Base-by-base conservation (phyloP, 2,797 vertebrate genomes). In the Fistularia tabacaria region DNA sequence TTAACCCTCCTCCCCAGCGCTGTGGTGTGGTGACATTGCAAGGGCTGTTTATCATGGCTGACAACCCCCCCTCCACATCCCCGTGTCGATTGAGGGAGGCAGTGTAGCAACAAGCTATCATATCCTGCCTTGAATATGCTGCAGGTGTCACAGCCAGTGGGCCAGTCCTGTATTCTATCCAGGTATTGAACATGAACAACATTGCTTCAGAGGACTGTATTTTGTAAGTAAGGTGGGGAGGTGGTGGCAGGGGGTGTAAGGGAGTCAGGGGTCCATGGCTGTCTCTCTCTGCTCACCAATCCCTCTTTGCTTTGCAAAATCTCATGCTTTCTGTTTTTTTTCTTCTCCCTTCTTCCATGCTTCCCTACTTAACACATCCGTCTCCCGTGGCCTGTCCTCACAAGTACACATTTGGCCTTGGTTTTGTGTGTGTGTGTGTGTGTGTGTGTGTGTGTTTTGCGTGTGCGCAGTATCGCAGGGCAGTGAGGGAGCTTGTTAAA, bases 1-100 rank as follows among this genome's bases (percentile, higher is more conserved):
- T 80, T 74, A 83, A 82, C 78, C 74, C 73, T 70, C 73, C 48
- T 74, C 66, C 57, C 78, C 77, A 69, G 51, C 77, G 47, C 54
- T 13, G 52, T 25, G 56, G 63, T 53, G 14, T 36, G 40, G 12
- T 77, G 77, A 79, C 80, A 77, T 66, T 14, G 45, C 61, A 58
- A 62, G 58, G 70, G 73, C 57, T 57, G 69, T 77, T 76, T 66
- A 73, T 78, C 70, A 74, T 59, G 52, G 56, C 64, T 71, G 60
- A 75, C 73, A 72, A 77, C 71, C 69, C 51, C 25, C 25, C 25
- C 25, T 25, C 25, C 2, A 25, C 25, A 25, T 62, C 69, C 54
- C 14, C 3, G 7, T n/a, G 45, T 46, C 9, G n/a, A 13, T 7
- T 14, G 3, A 46, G 13, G 56, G 53, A 68, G 41, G 61, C 65